phyloP scores from a whole-genome alignment of 2,113 vertebrate species.

The Indicator maculatus region DNA sequence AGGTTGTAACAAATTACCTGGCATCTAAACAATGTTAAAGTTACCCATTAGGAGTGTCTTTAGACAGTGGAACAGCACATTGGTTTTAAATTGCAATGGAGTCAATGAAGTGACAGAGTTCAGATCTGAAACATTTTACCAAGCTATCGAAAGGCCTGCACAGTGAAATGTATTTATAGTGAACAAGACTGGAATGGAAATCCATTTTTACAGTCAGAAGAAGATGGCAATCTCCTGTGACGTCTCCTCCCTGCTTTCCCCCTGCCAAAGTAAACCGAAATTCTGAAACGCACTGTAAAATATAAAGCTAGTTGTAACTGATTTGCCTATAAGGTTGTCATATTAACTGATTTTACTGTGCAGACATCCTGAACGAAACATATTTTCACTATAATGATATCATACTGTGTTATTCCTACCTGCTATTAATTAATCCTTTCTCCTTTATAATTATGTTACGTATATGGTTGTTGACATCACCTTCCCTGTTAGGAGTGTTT shows the following conservation, averaged over 20 bases:
- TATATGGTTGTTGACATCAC: not conserved
- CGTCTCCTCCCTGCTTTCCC: not conserved
- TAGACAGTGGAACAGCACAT: slow-evolving; percentile 15
- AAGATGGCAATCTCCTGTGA: not conserved
- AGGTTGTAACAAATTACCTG: slow-evolving; percentile 69
- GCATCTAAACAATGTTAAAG: slow-evolving; percentile 57
- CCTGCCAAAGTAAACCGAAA: not conserved
- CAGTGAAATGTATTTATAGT: not conserved
- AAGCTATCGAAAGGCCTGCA: not conserved
- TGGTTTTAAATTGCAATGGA: slow-evolving; percentile 50
- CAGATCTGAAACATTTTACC: not conserved
- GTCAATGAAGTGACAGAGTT: slow-evolving; percentile 34
- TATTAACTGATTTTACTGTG: not conserved
- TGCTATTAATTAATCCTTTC: not conserved
- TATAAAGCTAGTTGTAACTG: not conserved
- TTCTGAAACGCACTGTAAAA: not conserved
- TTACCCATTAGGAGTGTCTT: slow-evolving; percentile 21
- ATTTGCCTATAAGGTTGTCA: not conserved
- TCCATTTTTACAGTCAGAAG: not conserved
- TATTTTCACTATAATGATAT: not conserved
- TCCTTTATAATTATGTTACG: not conserved
- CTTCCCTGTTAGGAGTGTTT: not conserved
- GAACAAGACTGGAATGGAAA: not conserved
- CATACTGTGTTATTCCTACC: not conserved
- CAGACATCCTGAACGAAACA: not conserved